A percentile compares a stretch with the other conserved stretches of the same genome.
Conservation (phyloP, 2,113 vertebrate genomes). For the Xyrauchen texanus region DNA sequence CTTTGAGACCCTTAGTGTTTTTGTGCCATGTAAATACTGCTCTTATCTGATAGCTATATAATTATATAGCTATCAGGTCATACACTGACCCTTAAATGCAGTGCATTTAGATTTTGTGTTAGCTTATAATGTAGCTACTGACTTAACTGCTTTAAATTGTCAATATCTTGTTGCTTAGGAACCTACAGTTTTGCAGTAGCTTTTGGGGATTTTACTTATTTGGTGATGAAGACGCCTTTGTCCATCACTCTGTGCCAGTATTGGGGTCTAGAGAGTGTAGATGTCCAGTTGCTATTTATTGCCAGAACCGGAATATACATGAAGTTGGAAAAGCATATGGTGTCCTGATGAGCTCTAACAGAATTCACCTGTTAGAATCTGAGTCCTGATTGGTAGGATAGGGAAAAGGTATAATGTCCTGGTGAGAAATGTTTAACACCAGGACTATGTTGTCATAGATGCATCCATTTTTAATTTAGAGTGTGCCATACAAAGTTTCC, state of each 20-base stretch:
- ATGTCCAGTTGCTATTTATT: conserved; percentile 28
- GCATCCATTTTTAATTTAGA: background rate
- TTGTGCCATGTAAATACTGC: too few relatives aligned
- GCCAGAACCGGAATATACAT: conserved; percentile 27
- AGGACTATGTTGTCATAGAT: conserved; percentile 10
- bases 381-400: background rate
- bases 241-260: background rate
- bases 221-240: conserved; percentile 15
- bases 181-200: too few relatives aligned
- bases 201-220: too few relatives aligned
- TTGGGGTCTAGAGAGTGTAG: conserved; percentile 10
- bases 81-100: too few relatives aligned
- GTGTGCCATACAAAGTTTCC: background rate
- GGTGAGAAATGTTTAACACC: conserved; percentile 10
- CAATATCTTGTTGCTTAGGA: too few relatives aligned
- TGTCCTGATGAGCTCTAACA: conserved; percentile 13
- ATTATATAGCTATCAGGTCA: too few relatives aligned
- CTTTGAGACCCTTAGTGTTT: too few relatives aligned
- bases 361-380: conserved; percentile 28
- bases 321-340: conserved; percentile 30
- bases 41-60: too few relatives aligned
- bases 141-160: too few relatives aligned
- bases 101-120: too few relatives aligned
- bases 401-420: conserved; percentile 18
- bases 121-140: too few relatives aligned